Evolutionary conservation across 2,888 invertebrate genomes (phyloP).

Genomic region (Cataglyphis livida): DNA sequence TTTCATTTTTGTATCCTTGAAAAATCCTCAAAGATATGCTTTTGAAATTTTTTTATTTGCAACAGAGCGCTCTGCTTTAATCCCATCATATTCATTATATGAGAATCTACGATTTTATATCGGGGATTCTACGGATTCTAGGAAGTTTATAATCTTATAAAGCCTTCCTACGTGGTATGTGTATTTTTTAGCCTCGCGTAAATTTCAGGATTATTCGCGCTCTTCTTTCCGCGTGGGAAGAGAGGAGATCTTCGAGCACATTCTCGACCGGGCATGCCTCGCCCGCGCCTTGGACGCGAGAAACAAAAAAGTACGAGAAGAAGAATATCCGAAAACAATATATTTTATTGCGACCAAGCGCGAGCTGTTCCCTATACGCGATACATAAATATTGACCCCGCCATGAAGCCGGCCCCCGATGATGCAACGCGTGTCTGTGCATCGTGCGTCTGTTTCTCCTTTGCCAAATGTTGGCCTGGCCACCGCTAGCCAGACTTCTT

Average conservation of each 20-base stretch:
- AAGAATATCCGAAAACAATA: slow-evolving; percentile 82
- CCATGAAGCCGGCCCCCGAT: slow-evolving; percentile 59
- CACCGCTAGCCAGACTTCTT: slow-evolving; percentile 41
- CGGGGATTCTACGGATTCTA: neutral
- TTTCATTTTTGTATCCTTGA: neutral
- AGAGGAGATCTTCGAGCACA: slow-evolving; percentile 14
- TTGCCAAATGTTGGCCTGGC: slow-evolving; percentile 70
- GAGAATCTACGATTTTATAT: neutral
- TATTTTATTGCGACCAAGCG: slow-evolving; percentile 72
- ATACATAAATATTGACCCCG: slow-evolving; percentile 74
- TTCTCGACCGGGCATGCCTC: slow-evolving; percentile 1
- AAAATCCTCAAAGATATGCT: neutral
- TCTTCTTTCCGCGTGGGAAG: neutral
- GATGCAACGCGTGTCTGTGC: slow-evolving; percentile 62
- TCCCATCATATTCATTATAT: neutral
- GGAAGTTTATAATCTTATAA: slow-evolving; percentile 21
- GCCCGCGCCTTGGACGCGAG: slow-evolving; percentile 55
- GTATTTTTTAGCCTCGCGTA: slow-evolving; percentile 31
- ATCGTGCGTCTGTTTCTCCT: slow-evolving; percentile 53
- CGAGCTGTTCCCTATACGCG: slow-evolving; percentile 23
- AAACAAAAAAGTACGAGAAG: slow-evolving; percentile 76
- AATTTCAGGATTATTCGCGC: slow-evolving; percentile 37
- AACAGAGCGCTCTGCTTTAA: too few species aligned
- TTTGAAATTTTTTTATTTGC: neutral
- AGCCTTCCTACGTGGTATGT: neutral